Evolutionary conservation across 1,140 invertebrate species (phyloP).

Genomic region (Drosophila pandora): DNA sequence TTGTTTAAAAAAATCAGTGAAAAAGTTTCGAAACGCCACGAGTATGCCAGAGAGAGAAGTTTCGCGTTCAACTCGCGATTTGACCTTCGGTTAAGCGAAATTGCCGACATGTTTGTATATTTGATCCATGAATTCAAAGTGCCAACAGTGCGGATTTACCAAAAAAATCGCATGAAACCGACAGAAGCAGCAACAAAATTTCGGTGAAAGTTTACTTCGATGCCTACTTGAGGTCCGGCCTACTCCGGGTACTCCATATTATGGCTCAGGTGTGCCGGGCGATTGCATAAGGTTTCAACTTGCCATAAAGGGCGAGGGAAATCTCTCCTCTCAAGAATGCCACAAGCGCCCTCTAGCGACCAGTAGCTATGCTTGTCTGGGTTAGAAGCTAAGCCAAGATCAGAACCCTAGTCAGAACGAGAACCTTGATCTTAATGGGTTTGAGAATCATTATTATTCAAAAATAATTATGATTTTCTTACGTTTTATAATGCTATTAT

Average conservation of each 20-base stretch:
- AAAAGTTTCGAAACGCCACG: conserved; percentile 53
- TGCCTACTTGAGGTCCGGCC: conserved; percentile 37
- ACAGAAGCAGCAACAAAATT: conserved; percentile 12
- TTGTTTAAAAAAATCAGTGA: neutral
- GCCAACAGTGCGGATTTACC: conserved; percentile 1
- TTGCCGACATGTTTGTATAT: conserved; percentile 21
- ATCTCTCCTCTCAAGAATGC: neutral
- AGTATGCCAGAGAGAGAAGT: conserved; percentile 25
- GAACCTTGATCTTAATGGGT: neutral
- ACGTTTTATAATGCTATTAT: too few relatives aligned
- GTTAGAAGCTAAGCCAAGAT: conserved; percentile 30
- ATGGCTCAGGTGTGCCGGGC: conserved; percentile 22
- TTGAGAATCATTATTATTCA: too few relatives aligned
- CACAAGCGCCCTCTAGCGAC: conserved; percentile 11
- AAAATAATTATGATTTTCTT: too few relatives aligned
- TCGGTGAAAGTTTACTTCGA: conserved; percentile 41
- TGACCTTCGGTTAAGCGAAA: conserved; percentile 70
- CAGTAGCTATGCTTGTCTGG: neutral
- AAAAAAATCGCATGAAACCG: neutral
- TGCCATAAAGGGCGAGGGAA: neutral
- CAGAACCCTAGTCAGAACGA: conserved; percentile 30
- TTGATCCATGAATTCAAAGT: conserved; percentile 42
- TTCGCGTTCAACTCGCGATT: conserved; percentile 43
- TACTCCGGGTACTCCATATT: conserved; percentile 25
- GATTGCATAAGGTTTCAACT: conserved; percentile 27